These are phyloP conservation scores for Beroe ovata DNA, from an alignment of 37 sponge, comb jelly and placozoan species.

Conservation along the genomic window DNA sequence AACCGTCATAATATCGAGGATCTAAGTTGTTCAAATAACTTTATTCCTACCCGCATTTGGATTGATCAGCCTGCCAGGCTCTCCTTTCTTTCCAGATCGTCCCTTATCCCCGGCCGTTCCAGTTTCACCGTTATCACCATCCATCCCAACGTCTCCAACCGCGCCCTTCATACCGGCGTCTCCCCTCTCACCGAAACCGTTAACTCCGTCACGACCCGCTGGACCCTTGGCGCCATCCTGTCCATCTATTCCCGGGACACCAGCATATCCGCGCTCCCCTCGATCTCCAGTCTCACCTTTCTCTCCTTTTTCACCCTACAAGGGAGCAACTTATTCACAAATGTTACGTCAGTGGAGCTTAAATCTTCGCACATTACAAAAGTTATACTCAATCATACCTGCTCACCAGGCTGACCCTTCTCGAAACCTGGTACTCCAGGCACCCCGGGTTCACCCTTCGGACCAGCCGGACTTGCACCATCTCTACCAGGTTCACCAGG, in stretches of 20 bases:
- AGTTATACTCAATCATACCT: not conserved
- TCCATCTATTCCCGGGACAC: slow-evolving; percentile 28
- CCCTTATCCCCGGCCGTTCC: not conserved
- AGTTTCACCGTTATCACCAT: not conserved
- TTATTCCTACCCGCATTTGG: not conserved
- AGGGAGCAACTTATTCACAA: too few relatives aligned
- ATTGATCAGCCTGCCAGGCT: slow-evolving; percentile 51
- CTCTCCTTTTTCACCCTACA: slow-evolving; percentile 34
- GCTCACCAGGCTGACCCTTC: slow-evolving; percentile 5
- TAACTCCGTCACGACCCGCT: not conserved
- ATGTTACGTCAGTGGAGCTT: too few relatives aligned
- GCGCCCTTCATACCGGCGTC: not conserved
- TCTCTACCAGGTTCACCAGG: not conserved
- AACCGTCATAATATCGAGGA: too few relatives aligned
- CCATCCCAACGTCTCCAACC: not conserved
- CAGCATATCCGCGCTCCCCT: slow-evolving; percentile 20
- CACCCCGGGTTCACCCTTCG: not conserved
- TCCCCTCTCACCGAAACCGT: not conserved
- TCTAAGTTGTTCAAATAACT: too few relatives aligned
- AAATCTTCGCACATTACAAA: too few relatives aligned
- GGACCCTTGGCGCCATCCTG: not conserved
- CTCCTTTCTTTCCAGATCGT: not conserved
- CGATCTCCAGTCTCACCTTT: slow-evolving; percentile 2
- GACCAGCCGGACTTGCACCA: not conserved
- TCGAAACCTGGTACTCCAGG: slow-evolving; percentile 14